Base-by-base conservation (phyloP, 2,888 invertebrate genomes). In the Drosophila cracens region DNA sequence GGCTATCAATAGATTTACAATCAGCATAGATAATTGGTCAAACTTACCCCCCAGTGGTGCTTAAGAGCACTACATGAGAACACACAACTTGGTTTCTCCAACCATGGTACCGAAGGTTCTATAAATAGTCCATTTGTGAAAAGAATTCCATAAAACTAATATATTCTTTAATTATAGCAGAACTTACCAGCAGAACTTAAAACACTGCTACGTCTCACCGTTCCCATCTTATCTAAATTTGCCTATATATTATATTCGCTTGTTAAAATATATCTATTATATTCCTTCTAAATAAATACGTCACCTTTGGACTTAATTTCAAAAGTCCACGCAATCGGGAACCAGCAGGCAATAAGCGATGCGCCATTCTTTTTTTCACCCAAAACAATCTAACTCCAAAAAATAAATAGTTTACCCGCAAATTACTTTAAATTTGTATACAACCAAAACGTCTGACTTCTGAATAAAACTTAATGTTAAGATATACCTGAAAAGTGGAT, bases 31-130 rank as follows among this genome's bases (percentile, higher is more conserved):
- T 3, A 29, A 38, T 69, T 29, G n/a, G 10, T 29, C 13, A 1
- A 4, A 86, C 89, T 89, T 70, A 87, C 86, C 89, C 86, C 89
- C 76, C 75, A 87, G 56, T 89, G 43, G 57, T 82, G 76, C 5
- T 25, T 56, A 1, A 81, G 0, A 1, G 87, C 85, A 0, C 36
- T 13, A 0, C 0, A 31, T 2, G 79, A 77, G 21, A 87, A 81
- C 2, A 84, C 33, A 11, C 33, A 0, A 34, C 89, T 70, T 18
- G 86, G 74, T 10, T 61, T 49, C 1, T 76, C 78, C 8, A 74
- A 1, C 25, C 69, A 84, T 7, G 78, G 76, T 4, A 74, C 69
- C 0, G 70, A 7, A 1, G 71, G 74, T 16, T 65, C 86, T 83
- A 52, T 6, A 54, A 60, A 49, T 31, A 3, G 16, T 36, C 5